These are phyloP conservation scores for Nannospalax galili DNA, from an alignment of 2,113 vertebrate genomes.

Conservation along the genomic window DNA sequence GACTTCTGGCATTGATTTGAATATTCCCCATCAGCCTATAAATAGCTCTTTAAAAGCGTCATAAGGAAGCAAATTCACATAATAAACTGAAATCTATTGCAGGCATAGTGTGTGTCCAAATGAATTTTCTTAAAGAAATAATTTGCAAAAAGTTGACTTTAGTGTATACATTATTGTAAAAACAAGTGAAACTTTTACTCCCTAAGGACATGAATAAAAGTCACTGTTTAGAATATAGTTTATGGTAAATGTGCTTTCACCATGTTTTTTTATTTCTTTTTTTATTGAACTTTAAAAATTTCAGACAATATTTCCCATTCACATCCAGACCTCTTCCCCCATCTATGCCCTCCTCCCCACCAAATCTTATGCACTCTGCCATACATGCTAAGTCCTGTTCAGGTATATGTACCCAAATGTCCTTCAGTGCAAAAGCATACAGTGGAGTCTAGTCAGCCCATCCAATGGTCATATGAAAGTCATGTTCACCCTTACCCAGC, in stretches of 20 bases:
- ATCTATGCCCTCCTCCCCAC: no score
- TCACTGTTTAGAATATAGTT: background rate
- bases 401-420: no score
- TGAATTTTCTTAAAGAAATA: background rate
- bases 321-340: no score
- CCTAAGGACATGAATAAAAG: background rate
- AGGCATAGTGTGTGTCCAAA: constrained; percentile 3
- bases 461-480: no score
- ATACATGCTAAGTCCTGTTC: no score
- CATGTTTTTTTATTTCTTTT: constrained; percentile 28
- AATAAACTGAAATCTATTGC: background rate
- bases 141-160: background rate
- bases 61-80: background rate
- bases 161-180: background rate
- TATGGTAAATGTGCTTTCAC: background rate
- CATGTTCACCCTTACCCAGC: no score
- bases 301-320: no score
- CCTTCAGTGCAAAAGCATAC: no score
- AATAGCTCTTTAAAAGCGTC: constrained; percentile 49
- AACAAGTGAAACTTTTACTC: background rate
- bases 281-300: no score
- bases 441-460: no score
- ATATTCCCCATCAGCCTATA: constrained; percentile 41
- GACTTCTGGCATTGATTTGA: constrained; percentile 53
- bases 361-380: no score